Evolutionary conservation across 2,797 vertebrate species (phyloP).

Genomic region (Rhinatrema bivittatum): DNA sequence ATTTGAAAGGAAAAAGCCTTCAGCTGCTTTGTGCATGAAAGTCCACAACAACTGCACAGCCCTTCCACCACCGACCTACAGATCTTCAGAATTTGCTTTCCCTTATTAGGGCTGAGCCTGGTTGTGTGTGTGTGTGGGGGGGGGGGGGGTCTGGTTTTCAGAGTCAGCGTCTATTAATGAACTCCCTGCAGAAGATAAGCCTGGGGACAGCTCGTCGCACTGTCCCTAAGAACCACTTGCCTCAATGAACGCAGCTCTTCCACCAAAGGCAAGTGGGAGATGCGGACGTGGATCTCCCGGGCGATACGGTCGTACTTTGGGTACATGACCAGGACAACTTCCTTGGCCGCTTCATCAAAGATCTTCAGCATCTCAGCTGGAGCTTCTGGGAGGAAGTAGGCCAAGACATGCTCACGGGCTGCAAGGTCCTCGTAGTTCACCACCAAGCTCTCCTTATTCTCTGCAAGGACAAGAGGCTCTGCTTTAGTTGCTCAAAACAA

Average conservation of each 20-base stretch:
- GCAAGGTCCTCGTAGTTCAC: slow-evolving; percentile 94
- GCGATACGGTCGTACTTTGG: slow-evolving; percentile 93
- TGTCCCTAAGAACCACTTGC: too few relatives aligned
- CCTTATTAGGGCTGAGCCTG: too few relatives aligned
- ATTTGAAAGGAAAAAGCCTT: too few relatives aligned
- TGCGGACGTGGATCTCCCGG: slow-evolving; percentile 88
- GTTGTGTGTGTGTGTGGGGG: too few relatives aligned
- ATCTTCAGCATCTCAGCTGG: slow-evolving; percentile 93
- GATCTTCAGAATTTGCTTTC: too few relatives aligned
- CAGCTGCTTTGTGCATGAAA: too few relatives aligned
- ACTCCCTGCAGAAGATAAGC: too few relatives aligned
- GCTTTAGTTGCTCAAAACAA: not conserved
- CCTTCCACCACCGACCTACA: too few relatives aligned
- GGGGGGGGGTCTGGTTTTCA: too few relatives aligned
- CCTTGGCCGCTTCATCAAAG: slow-evolving; percentile 91
- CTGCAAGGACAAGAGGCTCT: slow-evolving; percentile 36
- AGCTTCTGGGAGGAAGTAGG: slow-evolving; percentile 92
- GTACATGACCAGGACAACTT: slow-evolving; percentile 94
- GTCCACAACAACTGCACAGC: too few relatives aligned
- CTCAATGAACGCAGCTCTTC: slow-evolving; percentile 90
- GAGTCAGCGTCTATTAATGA: too few relatives aligned
- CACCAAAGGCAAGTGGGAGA: slow-evolving; percentile 89
- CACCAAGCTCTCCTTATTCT: slow-evolving; percentile 89
- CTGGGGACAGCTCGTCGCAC: too few relatives aligned
- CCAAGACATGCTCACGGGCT: slow-evolving; percentile 86